Base-by-base conservation (phyloP, 2,113 vertebrate genomes). In the Brachyhypopomus gauderio region DNA sequence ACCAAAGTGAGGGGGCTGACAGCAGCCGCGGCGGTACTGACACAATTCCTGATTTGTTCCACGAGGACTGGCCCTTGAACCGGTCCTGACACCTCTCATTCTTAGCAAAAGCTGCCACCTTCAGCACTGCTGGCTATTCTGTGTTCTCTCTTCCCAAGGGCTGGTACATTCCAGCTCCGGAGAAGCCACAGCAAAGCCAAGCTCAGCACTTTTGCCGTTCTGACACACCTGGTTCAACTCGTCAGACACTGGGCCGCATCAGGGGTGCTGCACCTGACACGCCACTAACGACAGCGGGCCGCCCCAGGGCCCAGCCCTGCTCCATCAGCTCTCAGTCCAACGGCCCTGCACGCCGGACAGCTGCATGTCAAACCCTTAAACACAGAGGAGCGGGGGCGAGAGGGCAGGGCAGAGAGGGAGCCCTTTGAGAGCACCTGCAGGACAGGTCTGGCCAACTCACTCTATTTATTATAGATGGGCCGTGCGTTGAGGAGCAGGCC, bases 401-500 rank as follows among this genome's bases (percentile, higher is more conserved):
- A 82, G 77, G 80, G 79, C 66, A 80, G 75, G 69, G 48, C 79
- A 25, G 56, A 74, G 23, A 62, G 55, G 2, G 27, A 85, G 76
- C 79, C 88, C 84, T 87, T 76, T 34, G 78, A 83, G 86, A 86
- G 67, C 83, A 87, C 90, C 82, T 85, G 85, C 72, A 72, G 90
- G 86, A 90, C 90, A 84, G 84, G 74, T 56, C 83, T 82, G 83
- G 83, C 74, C 86, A 52, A 78, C 79, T 84, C 77, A 71, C 79
- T 72, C 83, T 87, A 91, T 92, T 86, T 85, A 89, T 92, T 91
- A 91, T 89, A 88, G 87, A 92, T 86, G 83, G 82, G 85, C 77
- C 75, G 70, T 77, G 71, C 48, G 25, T 52, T 89, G 86, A 88
- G 75, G 82, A 60, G 17, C 79, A 82, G 78, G 78, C 74, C 84